These are phyloP conservation scores for Pemphredon lugubris DNA, from an alignment of 2,888 invertebrate genomes.

Conservation along the genomic window DNA sequence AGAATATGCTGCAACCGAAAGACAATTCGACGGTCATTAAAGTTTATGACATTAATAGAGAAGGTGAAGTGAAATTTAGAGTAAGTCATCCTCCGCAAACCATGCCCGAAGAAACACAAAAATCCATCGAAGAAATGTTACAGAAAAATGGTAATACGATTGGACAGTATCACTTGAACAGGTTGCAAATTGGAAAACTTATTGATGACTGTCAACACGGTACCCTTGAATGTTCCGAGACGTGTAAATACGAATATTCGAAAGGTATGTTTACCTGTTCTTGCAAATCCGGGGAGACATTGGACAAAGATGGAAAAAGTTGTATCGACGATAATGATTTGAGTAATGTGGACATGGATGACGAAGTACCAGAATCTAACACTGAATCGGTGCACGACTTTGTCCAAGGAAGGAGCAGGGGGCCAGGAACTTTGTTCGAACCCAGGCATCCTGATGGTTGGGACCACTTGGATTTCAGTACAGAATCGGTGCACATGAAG, in stretches of 20 bases:
- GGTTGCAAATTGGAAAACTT: constrained; percentile 75
- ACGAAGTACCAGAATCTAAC: constrained; percentile 53
- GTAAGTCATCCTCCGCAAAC: constrained; percentile 72
- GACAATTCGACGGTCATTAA: constrained; percentile 67
- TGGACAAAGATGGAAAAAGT: constrained; percentile 81
- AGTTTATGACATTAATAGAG: constrained; percentile 73
- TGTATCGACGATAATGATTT: constrained; percentile 78
- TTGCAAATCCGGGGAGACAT: constrained; percentile 84
- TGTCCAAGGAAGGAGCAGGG: constrained; percentile 74
- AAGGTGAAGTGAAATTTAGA: constrained; percentile 75
- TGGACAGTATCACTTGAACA: constrained; percentile 73
- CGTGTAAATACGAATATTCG: constrained; percentile 86
- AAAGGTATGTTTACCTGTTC: constrained; percentile 85
- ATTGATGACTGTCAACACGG: constrained; percentile 86
- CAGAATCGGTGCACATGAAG: constrained; percentile 5
- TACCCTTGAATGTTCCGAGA: constrained; percentile 86
- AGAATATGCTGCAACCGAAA: constrained; percentile 76
- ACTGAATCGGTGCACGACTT: constrained; percentile 63
- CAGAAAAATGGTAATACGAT: constrained; percentile 69
- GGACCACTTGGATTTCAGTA: constrained; percentile 54
- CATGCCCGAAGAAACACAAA: constrained; percentile 68
- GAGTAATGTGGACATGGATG: constrained; percentile 70
- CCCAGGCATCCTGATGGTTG: constrained; percentile 53
- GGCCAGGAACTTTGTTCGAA: constrained; percentile 63
- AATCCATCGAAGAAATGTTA: constrained; percentile 71